phyloP scores from a whole-genome alignment of 2,113 vertebrate species.

The Origma solitaria region DNA sequence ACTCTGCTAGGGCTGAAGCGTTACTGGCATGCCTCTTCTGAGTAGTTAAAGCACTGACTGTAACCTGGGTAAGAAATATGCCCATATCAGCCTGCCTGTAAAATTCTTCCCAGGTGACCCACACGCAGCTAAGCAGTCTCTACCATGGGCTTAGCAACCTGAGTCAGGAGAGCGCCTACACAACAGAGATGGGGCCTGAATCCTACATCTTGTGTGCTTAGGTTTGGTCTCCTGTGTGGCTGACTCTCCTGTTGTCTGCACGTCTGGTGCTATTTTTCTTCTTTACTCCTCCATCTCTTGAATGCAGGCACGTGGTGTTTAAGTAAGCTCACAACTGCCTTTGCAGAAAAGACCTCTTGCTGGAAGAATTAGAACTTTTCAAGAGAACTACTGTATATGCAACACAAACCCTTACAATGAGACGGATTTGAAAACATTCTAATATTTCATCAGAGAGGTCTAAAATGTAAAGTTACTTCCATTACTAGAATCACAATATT shows the following conservation, averaged over 20 bases:
- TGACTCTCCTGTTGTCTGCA: not conserved
- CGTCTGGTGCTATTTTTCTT: not conserved
- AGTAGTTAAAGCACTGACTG: not conserved
- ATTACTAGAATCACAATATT: not conserved
- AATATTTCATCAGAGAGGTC: not conserved
- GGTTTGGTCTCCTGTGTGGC: not conserved
- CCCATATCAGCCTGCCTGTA: not conserved
- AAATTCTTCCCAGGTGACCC: not conserved
- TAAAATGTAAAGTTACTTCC: not conserved
- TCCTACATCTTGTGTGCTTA: accelerated
- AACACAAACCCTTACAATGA: not conserved
- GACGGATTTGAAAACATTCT: not conserved
- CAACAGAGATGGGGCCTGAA: not conserved
- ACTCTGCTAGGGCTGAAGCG: not conserved
- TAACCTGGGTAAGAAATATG: not conserved
- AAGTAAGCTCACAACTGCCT: not conserved
- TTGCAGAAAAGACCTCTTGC: not conserved
- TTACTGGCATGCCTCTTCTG: not conserved
- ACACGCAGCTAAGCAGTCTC: not conserved
- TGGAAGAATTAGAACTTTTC: not conserved
- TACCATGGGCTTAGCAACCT: not conserved
- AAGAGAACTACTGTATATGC: not conserved
- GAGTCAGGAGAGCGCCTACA: accelerated
- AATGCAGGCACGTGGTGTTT: not conserved
- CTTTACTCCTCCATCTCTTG: not conserved